phyloP scores from a whole-genome alignment of 1,140 invertebrate species.

The Dysdera silvatica region DNA sequence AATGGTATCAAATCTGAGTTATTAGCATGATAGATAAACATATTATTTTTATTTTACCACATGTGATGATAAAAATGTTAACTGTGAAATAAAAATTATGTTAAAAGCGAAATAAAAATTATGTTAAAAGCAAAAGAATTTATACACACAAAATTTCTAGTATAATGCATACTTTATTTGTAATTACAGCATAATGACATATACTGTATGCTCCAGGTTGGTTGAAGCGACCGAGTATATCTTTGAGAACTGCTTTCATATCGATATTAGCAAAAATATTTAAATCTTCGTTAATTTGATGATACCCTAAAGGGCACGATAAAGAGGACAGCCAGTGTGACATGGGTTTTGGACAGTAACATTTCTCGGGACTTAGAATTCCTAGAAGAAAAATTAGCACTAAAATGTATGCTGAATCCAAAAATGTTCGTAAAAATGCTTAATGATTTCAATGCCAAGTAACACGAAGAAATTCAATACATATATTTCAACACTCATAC shows the following conservation, averaged over 20 bases:
- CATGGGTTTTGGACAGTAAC: constrained; percentile 67
- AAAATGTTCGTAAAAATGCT: constrained; percentile 38
- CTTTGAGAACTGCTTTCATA: constrained; percentile 58
- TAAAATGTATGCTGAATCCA: neutral
- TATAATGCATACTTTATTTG: constrained; percentile 60
- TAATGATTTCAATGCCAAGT: too few species aligned
- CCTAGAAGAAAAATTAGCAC: constrained; percentile 9
- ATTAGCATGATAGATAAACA: too few species aligned
- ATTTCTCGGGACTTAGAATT: constrained; percentile 67
- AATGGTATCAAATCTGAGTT: too few species aligned
- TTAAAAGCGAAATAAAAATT: neutral
- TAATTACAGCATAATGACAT: constrained; percentile 80
- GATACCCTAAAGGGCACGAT: constrained; percentile 40
- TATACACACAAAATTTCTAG: too few species aligned
- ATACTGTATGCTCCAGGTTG: constrained; percentile 69
- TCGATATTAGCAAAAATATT: constrained; percentile 60
- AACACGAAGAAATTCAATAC: too few species aligned
- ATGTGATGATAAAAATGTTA: too few species aligned
- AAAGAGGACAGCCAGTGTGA: constrained; percentile 53
- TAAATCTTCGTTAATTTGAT: constrained; percentile 69
- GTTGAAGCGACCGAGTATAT: constrained; percentile 58
- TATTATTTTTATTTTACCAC: too few species aligned
- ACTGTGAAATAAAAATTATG: neutral
- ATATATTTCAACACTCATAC: too few species aligned
- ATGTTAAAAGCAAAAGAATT: neutral